Conservation (phyloP, 2,888 invertebrate species). For the Nipponacmea schrenckii region DNA sequence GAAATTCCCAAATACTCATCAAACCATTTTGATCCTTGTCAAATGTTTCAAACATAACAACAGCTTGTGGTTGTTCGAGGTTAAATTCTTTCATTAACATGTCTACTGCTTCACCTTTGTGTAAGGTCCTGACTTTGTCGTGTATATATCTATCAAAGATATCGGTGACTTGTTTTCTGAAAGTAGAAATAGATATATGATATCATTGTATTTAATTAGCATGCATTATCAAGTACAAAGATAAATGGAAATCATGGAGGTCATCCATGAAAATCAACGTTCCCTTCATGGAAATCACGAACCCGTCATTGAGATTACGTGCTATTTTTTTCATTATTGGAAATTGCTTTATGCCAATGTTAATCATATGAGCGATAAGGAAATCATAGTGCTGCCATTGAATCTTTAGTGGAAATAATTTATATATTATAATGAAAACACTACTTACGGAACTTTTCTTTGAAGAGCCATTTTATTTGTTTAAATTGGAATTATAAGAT, state of each 20-base stretch:
- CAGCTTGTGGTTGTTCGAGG: slow-evolving; percentile 53
- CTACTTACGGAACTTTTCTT: slow-evolving; percentile 15
- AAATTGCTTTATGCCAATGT: no score
- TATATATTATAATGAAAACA: background rate
- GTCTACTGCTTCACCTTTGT: slow-evolving; percentile 53
- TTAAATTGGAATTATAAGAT: background rate
- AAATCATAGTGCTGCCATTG: no score
- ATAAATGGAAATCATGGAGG: background rate
- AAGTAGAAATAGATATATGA: slow-evolving; percentile 9
- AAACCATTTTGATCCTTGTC: slow-evolving; percentile 64
- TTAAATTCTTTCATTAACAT: slow-evolving; percentile 60
- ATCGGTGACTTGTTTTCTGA: slow-evolving; percentile 59
- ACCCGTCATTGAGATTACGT: no score
- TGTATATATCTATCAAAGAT: slow-evolving; percentile 63
- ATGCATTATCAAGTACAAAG: slow-evolving; percentile 6
- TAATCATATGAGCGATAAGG: no score
- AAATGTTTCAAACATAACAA: slow-evolving; percentile 62
- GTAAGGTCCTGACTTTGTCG: slow-evolving; percentile 58
- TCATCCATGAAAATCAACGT: no score
- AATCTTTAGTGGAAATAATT: no score
- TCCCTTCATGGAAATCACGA: no score
- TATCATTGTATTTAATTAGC: background rate
- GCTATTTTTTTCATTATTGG: no score
- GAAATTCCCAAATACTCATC: slow-evolving; percentile 66
- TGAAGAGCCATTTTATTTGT: background rate